Conservation (phyloP, 2,797 vertebrate genomes). For the Microctenopoma stevenorrisi region DNA sequence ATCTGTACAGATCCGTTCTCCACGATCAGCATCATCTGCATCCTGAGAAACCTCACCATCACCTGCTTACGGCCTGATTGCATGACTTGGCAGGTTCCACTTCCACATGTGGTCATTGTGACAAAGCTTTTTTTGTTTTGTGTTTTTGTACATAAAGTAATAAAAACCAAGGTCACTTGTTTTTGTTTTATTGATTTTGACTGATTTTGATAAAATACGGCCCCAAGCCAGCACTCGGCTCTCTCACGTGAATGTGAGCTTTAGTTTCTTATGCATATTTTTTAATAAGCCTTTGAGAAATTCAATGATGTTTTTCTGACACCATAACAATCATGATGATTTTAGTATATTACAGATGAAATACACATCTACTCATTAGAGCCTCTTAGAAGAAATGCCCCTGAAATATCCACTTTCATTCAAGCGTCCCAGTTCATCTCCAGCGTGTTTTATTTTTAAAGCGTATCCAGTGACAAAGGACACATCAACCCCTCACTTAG, state of each 20-base stretch:
- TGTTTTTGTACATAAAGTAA: constrained; percentile 56
- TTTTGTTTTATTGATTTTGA: constrained; percentile 58
- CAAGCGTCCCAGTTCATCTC: constrained; percentile 79
- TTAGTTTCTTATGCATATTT: constrained; percentile 16
- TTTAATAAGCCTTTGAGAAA: constrained; percentile 11
- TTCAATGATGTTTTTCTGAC: constrained; percentile 6
- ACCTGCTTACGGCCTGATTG: constrained; percentile 16
- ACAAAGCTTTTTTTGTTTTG: constrained; percentile 57
- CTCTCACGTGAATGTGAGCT: constrained; percentile 16
- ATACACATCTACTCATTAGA: constrained; percentile 72
- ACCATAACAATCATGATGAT: constrained; percentile 20
- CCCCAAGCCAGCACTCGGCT: constrained; percentile 29
- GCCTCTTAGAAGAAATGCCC: constrained; percentile 74
- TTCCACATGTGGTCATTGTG: constrained; percentile 80
- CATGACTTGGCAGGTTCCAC: constrained; percentile 75
- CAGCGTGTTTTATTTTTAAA: constrained; percentile 92
- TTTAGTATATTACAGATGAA: constrained; percentile 62
- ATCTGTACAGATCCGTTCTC: constrained; percentile 27
- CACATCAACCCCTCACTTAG: constrained; percentile 88
- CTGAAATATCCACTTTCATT: constrained; percentile 82
- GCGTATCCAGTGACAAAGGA: constrained; percentile 88
- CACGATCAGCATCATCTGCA: constrained; percentile 49
- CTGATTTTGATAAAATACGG: constrained; percentile 46
- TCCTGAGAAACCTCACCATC: constrained; percentile 25
- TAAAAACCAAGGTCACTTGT: constrained; percentile 56